Conservation (phyloP, 1,140 invertebrate genomes). For the Cydia pomonella region DNA sequence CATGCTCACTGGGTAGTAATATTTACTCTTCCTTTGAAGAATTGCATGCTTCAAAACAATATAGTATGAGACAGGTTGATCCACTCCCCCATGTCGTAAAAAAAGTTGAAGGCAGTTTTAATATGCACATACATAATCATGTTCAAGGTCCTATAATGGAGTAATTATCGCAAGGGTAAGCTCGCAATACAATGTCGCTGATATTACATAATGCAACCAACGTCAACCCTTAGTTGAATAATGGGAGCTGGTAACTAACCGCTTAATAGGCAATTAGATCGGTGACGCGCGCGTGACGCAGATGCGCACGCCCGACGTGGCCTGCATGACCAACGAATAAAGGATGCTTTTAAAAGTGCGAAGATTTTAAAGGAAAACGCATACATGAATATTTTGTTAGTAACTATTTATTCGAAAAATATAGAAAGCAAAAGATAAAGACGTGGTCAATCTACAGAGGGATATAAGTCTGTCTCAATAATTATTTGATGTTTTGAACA, state of each 20-base stretch:
- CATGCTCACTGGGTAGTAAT: no score
- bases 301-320: constrained; percentile 35
- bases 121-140: constrained; percentile 1
- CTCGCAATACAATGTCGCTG: neutral
- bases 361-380: neutral
- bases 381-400: no score
- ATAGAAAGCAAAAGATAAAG: no score
- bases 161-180: constrained; percentile 14
- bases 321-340: constrained; percentile 36
- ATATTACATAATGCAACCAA: constrained; percentile 12
- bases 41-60: no score
- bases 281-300: constrained; percentile 46
- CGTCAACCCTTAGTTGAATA: constrained; percentile 26
- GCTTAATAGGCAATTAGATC: constrained; percentile 47
- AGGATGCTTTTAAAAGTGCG: constrained; percentile 16
- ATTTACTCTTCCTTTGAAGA: no score
- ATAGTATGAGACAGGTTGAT: no score
- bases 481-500: no score
- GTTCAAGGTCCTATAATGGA: constrained; percentile 9
- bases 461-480: no score
- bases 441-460: no score
- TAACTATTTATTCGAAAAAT: no score
- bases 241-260: constrained; percentile 34
- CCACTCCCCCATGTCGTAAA: neutral
- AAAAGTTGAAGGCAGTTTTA: neutral